Base-by-base conservation (phyloP, 2,888 invertebrate species). In the Cephus sareptanus region DNA sequence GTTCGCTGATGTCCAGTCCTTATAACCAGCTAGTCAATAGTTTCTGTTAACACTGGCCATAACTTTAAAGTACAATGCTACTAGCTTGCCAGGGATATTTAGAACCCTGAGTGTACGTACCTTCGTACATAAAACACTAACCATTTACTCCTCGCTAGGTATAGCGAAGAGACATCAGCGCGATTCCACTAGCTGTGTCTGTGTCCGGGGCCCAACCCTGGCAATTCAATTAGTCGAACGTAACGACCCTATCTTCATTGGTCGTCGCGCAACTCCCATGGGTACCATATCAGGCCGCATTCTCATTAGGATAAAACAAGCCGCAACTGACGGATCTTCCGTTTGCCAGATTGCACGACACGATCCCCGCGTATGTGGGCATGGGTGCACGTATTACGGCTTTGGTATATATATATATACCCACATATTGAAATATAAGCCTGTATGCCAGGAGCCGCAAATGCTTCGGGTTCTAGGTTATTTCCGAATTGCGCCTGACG, bases 291-390 rank as follows among this genome's bases (percentile, higher is more conserved):
- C 71, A 34, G 33, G 71, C 73, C 76, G 75, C 85, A 85, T 86
- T 87, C 89, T 90, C 90, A 90, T 90, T 90, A 90, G 89, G 90
- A 86, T 90, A 90, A 90, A 90, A 90, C 89, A 87, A 81, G 83
- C 84, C 83, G 83, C 81, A 79, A 71, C 73, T 75, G 76, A 68
- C 40, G 77, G 71, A 35, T 71, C 75, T 15, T 68, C 33, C 6
- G 11, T 75, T 76, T 37, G 34, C 31, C 31, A 40, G 74, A 78
- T 56, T 78, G 37, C 37, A 31, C 70, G 68, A 76, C 71, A 69
- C 75, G 34, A 34, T 71, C 31, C 33, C 12, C 4, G 71, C 71
- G 31, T 71, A 31, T 56, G 56, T 23, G 56, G 23, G 6, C 56
- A 56, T 56, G 23, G 9, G 23, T 56, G 56, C 23, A 56, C 9